Conservation (phyloP, 2,113 vertebrate genomes). For the Sapajus apella region DNA sequence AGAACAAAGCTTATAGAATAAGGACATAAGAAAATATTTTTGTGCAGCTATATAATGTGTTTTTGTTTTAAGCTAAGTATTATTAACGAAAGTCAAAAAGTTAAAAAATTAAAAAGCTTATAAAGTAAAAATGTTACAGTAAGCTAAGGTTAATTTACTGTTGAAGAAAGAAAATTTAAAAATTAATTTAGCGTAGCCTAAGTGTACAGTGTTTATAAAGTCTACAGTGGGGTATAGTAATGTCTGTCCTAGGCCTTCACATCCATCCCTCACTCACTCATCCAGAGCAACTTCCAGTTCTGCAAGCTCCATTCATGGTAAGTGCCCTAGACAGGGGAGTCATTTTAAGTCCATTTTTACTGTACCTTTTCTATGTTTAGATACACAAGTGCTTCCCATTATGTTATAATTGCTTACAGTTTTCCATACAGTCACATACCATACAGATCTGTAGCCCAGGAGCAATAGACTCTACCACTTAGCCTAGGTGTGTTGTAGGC, state of each 20-base stretch:
- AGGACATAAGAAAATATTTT: not conserved
- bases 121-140: not conserved
- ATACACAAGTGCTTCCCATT: not conserved
- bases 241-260: not conserved
- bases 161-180: not conserved
- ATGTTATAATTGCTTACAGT: not conserved
- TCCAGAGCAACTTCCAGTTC: not conserved
- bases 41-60: not conserved
- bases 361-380: not conserved
- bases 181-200: not conserved
- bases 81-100: not conserved
- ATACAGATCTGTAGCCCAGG: not conserved
- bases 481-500: not conserved
- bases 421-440: not conserved
- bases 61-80: not conserved
- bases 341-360: not conserved
- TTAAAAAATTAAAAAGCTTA: not conserved
- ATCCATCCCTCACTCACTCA: not conserved
- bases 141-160: not conserved
- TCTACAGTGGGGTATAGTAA: accelerated
- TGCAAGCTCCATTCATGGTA: not conserved
- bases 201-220: not conserved
- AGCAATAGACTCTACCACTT: not conserved
- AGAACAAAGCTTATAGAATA: not conserved
- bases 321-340: not conserved